Conservation (phyloP, 2,797 vertebrate species). For the Myotis planiceps region DNA sequence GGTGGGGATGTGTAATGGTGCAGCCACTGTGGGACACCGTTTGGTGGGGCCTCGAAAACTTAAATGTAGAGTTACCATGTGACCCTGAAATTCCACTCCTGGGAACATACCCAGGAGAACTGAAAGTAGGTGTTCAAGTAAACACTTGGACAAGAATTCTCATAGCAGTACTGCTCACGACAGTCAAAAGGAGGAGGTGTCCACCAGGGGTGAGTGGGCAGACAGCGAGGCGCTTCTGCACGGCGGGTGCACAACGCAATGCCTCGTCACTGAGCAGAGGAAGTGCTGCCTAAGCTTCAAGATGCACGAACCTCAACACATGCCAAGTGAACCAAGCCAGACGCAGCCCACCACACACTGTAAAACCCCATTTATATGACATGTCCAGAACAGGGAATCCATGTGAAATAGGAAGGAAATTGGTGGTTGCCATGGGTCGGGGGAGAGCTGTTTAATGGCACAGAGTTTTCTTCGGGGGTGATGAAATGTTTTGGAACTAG, state of each 20-base stretch:
- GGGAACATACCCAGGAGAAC: neutral
- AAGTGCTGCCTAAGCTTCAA: too few species aligned
- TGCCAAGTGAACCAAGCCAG: neutral
- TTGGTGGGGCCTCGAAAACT: neutral
- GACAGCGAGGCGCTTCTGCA: too few species aligned
- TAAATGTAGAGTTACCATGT: neutral
- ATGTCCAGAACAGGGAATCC: neutral
- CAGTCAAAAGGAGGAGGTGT: neutral
- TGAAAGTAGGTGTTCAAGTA: neutral
- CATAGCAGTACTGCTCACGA: neutral
- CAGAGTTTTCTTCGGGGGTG: neutral
- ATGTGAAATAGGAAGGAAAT: neutral
- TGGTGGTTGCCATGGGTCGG: neutral
- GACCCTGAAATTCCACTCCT: neutral
- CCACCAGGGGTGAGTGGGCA: neutral
- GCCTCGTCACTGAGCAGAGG: too few species aligned
- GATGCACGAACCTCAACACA: neutral
- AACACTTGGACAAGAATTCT: neutral
- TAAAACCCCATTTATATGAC: neutral
- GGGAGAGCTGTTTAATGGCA: neutral
- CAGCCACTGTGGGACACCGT: neutral
- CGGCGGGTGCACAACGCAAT: too few species aligned
- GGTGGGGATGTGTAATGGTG: neutral
- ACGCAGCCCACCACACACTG: rapidly evolving
- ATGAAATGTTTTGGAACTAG: neutral